These are phyloP conservation scores for Synergus itoensis DNA, from an alignment of 2,888 invertebrate genomes.

Conservation along the genomic window DNA sequence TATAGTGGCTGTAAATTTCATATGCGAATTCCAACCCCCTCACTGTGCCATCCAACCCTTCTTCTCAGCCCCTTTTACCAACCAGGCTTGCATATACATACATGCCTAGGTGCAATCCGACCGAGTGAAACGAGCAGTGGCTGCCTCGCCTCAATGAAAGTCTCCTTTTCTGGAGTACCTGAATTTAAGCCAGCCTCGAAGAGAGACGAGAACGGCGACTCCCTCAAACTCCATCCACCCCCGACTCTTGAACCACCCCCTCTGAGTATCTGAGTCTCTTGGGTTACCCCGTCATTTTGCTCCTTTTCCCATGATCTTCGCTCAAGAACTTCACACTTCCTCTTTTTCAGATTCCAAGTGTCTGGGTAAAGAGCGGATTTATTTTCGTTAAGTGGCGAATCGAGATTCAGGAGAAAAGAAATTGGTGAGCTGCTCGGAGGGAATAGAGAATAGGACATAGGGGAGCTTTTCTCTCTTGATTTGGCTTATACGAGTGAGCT, in stretches of 20 bases:
- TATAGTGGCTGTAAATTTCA: constrained; percentile 70
- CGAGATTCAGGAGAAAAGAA: constrained; percentile 36
- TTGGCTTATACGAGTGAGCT: not conserved
- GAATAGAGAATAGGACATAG: not conserved
- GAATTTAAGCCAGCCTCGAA: constrained; percentile 45
- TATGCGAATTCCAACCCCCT: constrained; percentile 64
- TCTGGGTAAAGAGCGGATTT: constrained; percentile 39
- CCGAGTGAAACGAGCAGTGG: constrained; percentile 53
- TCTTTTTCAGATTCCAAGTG: constrained; percentile 40
- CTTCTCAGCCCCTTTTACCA: not conserved
- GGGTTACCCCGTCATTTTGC: constrained; percentile 31
- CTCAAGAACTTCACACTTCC: constrained; percentile 39
- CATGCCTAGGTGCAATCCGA: constrained; percentile 54
- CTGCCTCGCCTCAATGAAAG: constrained; percentile 59
- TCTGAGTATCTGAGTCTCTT: constrained; percentile 14
- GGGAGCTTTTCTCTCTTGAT: constrained; percentile 3
- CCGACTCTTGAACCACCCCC: constrained; percentile 3
- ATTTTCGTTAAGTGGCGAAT: constrained; percentile 34
- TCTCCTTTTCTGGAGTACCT: constrained; percentile 58
- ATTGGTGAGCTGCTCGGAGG: not conserved
- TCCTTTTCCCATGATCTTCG: constrained; percentile 33
- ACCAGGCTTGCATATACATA: constrained; percentile 52
- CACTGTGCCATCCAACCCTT: not conserved
- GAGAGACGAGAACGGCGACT: constrained; percentile 6
- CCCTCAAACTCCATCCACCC: not conserved